Percentiles rank a stretch among this genome's conserved stretches.
Conservation (phyloP, 2,113 vertebrate genomes). For the Dasypus novemcinctus region DNA sequence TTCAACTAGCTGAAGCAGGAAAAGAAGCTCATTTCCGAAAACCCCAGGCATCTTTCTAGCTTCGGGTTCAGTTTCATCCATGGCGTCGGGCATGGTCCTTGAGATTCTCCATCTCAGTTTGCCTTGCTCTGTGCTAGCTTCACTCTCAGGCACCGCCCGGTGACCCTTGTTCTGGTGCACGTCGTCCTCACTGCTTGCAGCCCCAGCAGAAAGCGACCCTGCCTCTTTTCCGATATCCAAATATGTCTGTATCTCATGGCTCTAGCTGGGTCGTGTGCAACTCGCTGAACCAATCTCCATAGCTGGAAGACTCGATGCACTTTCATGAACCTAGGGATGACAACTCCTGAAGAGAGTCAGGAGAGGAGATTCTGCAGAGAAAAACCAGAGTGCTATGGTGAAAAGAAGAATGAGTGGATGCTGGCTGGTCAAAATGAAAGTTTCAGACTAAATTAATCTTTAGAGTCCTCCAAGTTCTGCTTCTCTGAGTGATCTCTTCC, state of each 20-base stretch:
- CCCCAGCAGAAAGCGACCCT: neutral
- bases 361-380: neutral
- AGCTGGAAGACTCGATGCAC: neutral
- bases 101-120: neutral
- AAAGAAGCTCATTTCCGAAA: neutral
- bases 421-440: neutral
- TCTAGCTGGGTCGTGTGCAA: neutral
- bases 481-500: neutral
- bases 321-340: neutral
- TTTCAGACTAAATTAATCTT: neutral
- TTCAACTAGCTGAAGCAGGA: neutral
- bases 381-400: neutral
- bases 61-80: neutral
- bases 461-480: neutral
- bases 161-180: neutral
- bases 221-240: neutral
- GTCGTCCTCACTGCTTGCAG: neutral
- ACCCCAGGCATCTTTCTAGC: neutral
- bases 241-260: neutral
- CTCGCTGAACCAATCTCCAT: neutral
- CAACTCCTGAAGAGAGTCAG: neutral
- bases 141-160: neutral
- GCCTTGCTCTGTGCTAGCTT: neutral
- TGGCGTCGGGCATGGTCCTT: neutral
- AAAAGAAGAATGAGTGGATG: neutral